Base-by-base conservation (phyloP, 2,888 invertebrate species). In the Orthonychiurus folsomi region DNA sequence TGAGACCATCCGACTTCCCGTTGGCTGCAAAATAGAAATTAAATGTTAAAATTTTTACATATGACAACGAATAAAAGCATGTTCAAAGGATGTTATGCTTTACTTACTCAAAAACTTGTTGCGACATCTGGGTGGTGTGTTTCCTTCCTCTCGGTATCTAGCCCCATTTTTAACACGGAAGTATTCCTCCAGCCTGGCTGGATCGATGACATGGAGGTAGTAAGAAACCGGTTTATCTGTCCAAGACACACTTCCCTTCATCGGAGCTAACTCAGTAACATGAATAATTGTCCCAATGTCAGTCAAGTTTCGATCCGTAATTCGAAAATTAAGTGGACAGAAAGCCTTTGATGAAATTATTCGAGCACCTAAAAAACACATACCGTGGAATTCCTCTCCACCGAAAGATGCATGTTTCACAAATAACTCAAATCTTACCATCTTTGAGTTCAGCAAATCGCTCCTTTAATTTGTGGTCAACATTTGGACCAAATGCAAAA, bases 201-300 rank as follows among this genome's bases (percentile, higher is more conserved):
- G 86, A 83, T 99, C 97, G 77, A 99, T 95, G 75, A 90, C 87
- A 80, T 99, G 99, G 74, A 97, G 84, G 81, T 93, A 99, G 82
- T 99, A 99, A 69, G 94, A 93, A 74, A 99, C 97, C 59, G 96
- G 93, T 79, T 94, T 96, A 70, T 93, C 93, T 66, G 99, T 99
- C 99, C 99, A 99, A 21, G 97, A 97, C 65, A 97, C 97, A 15
- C 94, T 94, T 70, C 94, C 94, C 76, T 88, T 86, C 68, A 95
- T 80, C 21, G 96, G 94, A 68, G 93, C 88, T 86, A 99, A 88
- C 80, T 96, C 95, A 70, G 88, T 88, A 52, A 99, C 94, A 78
- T 95, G 93, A 92, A 99, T 94, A 75, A 99, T 97, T 68, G 96
- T 93, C 71, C 96, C 96, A 76, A 99, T 95, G 80, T 99, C 86